Base-by-base conservation (phyloP, 2,797 vertebrate genomes). In the Acipenser transmontanus region DNA sequence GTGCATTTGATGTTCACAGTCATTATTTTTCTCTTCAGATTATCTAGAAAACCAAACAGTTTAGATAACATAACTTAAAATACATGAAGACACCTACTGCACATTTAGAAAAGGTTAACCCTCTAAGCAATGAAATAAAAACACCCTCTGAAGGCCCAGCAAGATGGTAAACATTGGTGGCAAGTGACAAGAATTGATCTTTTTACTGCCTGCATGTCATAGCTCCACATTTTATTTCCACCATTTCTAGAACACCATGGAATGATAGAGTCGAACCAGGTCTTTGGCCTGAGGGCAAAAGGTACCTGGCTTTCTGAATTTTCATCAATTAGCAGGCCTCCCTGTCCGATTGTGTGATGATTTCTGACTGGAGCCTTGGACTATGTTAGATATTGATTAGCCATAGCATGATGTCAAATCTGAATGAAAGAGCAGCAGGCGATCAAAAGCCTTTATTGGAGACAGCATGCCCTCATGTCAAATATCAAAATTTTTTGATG, bases 261-360 rank as follows among this genome's bases (percentile, higher is more conserved):
- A 83, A 80, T 80, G 75, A 78, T 72, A 82, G 73, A 81, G 80
- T 79, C 74, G 80, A 84, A 9, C 74, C 77, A 60, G 85, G 89
- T 85, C 83, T 80, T 92, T 91, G 87, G 92, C 95, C 93, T 47
- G 84, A 89, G 95, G 95, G 94, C 82, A 81, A 82, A 79, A 86
- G 83, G 81, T 90, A 91, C 93, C 91, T 89, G 84, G 85, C 87
- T 93, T 89, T 93, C 89, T 91, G 92, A 82, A 85, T 93, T 93
- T 89, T 89, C 90, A 93, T 98, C 94, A 97, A 97, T 98, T 98
- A 97, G 93, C 85, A 88, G 89, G 85, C 89, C 81, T 88, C 79
- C 78, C 73, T 77, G 84, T 74, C 84, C 86, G 85, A 80, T 85
- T 81, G 85, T 71, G 80, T 85, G 82, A 84, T 71, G 72, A 81